Evolutionary conservation across 1,140 invertebrate genomes (phyloP).

Genomic region (silkworm (Bombyx mori)): ASM3026992v2 NC_085111.1:1109001-1109500

Average conservation of each 20-base stretch:
- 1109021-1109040: too few species aligned
- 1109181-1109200: slow-evolving; percentile 2
- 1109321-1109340: neutral
- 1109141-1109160: neutral
- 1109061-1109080: neutral
- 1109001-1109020: too few species aligned
- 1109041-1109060: neutral
- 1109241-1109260: neutral
- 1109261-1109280: neutral
- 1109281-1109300: neutral
- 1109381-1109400: neutral
- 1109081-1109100: neutral
- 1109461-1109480: slow-evolving; percentile 9
- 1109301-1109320: neutral
- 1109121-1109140: neutral
- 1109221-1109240: neutral
- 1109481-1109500: slow-evolving; percentile 7
- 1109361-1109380: neutral
- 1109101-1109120: neutral
- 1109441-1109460: slow-evolving; percentile 19
- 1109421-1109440: slow-evolving; percentile 6
- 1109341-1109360: neutral
- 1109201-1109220: neutral
- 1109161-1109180: neutral
- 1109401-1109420: neutral